phyloP scores from a whole-genome alignment of 2,888 invertebrate genomes.

The Conomelus anceps region DNA sequence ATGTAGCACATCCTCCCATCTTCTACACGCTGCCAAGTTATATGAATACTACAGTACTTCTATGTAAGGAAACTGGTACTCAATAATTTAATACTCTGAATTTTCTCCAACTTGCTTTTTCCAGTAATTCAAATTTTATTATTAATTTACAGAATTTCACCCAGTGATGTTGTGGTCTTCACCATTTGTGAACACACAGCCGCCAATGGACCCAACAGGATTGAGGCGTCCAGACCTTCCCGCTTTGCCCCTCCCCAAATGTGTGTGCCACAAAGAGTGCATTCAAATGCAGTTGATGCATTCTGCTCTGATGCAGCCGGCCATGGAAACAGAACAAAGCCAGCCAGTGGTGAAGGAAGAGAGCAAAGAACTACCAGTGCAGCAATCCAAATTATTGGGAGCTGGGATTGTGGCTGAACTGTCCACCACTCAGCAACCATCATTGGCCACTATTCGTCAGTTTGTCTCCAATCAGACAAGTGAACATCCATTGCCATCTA shows the following conservation, averaged over 20 bases:
- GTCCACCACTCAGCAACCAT: conserved; percentile 49
- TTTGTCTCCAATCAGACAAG: conserved; percentile 41
- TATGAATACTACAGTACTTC: too few species aligned
- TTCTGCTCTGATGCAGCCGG: conserved; percentile 21
- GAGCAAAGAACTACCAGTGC: not conserved
- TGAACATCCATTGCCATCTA: conserved; percentile 16
- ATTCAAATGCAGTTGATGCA: conserved; percentile 27
- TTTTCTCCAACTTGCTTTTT: too few species aligned
- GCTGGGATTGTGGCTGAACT: conserved; percentile 40
- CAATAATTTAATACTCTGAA: too few species aligned
- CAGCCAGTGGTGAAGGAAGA: not conserved
- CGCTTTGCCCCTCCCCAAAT: conserved; percentile 51
- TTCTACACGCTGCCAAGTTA: too few species aligned
- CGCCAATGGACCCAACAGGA: not conserved
- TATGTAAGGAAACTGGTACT: too few species aligned
- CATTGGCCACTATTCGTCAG: conserved; percentile 46
- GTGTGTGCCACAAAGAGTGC: not conserved
- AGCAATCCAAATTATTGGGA: not conserved
- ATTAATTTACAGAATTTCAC: conserved; percentile 24
- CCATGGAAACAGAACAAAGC: not conserved
- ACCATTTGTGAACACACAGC: conserved; percentile 19
- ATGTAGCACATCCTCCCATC: too few species aligned
- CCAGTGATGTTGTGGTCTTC: conserved; percentile 29
- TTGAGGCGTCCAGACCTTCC: conserved; percentile 45
- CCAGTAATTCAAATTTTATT: conserved; percentile 29